Evolutionary conservation across 1,140 invertebrate species (phyloP), one percentile per base, ranked within the genome.

Genomic region (Drosophila teissieri): DNA sequence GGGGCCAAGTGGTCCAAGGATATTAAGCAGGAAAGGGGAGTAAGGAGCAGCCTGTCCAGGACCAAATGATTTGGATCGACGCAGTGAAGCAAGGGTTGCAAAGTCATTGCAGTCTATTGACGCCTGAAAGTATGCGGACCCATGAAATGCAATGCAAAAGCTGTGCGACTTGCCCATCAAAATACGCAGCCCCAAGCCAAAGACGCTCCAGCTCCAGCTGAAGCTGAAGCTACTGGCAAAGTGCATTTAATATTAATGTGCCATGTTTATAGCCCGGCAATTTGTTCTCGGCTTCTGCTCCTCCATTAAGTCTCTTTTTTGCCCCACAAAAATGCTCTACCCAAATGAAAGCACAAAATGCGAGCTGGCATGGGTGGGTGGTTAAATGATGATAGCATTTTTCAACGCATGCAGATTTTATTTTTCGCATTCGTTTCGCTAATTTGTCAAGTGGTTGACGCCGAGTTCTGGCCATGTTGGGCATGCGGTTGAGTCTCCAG

Each of bases 161-260:
- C 34, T 22, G n/a, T 51, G 45, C 39, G 17, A 49, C 11, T 49
- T 12, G 34, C 31, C 57, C 53, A 55, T 56, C 36, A 49, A 61
- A 61, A 64, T 48, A 37, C 24, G 11, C 36, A 31, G 34, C 6
- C 57, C 42, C 40, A 27, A n/a, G 40, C 42, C 42, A 15, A 69
- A 54, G 39, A 53, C 37, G 31, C 67, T 70, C 24, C 3, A 51
- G 27, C n/a, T n/a, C n/a, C n/a, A n/a, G n/a, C n/a, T n/a, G n/a
- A n/a, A n/a, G n/a, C 64, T 51, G 60, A 24, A 55, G 67, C 49
- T 51, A 62, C 62, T 45, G 64, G 68, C 70, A 67, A 78, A 88
- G 72, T 65, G 79, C 84, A 88, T 88, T 88, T 89, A 89, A 89
- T 88, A 86, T 86, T 86, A 86, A 86, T 86, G 82, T 72, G 82